Evolutionary conservation across 2,113 vertebrate genomes (phyloP).

Genomic region (Limanda limanda): DNA sequence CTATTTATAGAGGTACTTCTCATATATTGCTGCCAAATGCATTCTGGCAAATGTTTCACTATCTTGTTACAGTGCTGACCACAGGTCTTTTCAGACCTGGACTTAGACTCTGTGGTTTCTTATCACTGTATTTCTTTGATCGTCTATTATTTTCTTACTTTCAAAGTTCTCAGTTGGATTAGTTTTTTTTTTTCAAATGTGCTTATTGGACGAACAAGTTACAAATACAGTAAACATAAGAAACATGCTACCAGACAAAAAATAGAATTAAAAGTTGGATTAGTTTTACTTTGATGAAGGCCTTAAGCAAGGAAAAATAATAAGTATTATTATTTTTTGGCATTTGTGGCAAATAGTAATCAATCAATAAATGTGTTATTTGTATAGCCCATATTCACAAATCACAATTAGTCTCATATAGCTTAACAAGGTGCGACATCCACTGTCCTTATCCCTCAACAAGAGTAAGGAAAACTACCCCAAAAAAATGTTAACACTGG

Average conservation of each 20-base stretch:
- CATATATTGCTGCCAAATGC: not conserved
- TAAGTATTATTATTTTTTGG: too few relatives aligned
- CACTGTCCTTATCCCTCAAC: too few relatives aligned
- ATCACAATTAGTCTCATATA: too few relatives aligned
- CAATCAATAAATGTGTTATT: not conserved
- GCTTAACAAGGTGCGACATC: not conserved
- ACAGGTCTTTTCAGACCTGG: not conserved
- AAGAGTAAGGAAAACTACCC: too few relatives aligned
- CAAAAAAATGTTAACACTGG: too few relatives aligned
- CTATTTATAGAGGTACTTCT: not conserved
- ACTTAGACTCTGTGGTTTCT: not conserved
- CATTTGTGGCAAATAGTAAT: not conserved
- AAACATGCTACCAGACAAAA: too few relatives aligned
- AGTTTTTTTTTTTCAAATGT: too few relatives aligned
- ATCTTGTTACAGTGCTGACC: slow-evolving; percentile 10
- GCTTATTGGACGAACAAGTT: too few relatives aligned
- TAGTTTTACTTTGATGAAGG: not conserved
- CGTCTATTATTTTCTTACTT: not conserved
- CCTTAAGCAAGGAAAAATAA: too few relatives aligned
- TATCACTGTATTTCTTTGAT: not conserved
- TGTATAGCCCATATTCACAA: too few relatives aligned
- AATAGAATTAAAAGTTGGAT: too few relatives aligned
- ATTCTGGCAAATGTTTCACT: not conserved
- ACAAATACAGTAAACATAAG: too few relatives aligned
- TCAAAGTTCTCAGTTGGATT: not conserved